Evolutionary conservation across 2,113 vertebrate species (phyloP).

Genomic region (Crypturellus undulatus): DNA sequence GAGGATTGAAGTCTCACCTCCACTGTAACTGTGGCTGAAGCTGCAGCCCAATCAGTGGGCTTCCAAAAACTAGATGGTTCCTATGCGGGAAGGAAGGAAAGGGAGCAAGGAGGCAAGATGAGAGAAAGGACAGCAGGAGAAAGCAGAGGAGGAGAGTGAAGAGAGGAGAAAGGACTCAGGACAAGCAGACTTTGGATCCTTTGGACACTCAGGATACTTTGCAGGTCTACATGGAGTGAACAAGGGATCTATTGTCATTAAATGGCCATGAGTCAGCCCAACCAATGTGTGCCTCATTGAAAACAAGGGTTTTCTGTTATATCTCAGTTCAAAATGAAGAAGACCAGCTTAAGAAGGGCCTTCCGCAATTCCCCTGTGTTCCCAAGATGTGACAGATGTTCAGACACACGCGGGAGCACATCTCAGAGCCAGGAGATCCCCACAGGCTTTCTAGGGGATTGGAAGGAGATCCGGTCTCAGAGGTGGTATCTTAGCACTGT

Average conservation of each 20-base stretch:
- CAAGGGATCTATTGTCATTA: neutral
- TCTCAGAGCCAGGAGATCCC: neutral
- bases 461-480: neutral
- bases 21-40: neutral
- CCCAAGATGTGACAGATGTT: rapidly evolving
- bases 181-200: neutral
- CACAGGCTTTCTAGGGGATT: neutral
- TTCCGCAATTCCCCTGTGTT: rapidly evolving
- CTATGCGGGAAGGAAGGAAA: neutral
- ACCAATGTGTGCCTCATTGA: neutral
- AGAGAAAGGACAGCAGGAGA: neutral
- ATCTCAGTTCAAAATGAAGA: neutral
- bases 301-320: rapidly evolving
- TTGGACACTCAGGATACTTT: neutral
- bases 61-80: neutral
- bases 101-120: neutral
- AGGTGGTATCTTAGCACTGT: neutral
- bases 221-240: rapidly evolving
- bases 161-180: rapidly evolving
- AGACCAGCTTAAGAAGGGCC: neutral
- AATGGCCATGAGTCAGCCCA: neutral
- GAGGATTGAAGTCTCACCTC: neutral
- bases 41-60: neutral
- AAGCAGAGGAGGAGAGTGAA: neutral
- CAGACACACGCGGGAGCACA: rapidly evolving